A percentile compares a stretch with the other conserved stretches of the same genome.
These are phyloP conservation scores for Globia sparganii DNA, from an alignment of 2,888 invertebrate species.

Conservation along the genomic window DNA sequence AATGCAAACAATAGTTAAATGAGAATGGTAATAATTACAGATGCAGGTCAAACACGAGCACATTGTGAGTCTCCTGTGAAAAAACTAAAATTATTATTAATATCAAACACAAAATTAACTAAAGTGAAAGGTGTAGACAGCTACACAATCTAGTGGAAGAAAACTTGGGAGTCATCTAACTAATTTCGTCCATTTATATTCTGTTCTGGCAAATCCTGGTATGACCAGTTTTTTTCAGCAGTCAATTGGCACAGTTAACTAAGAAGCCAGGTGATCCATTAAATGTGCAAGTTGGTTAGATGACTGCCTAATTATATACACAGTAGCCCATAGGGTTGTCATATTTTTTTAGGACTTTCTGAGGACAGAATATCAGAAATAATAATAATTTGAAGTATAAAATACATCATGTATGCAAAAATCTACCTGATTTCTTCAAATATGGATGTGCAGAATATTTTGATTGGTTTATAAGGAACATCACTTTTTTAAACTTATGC, in stretches of 20 bases:
- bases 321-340: constrained; percentile 16
- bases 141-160: not conserved
- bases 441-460: not conserved
- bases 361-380: too few relatives aligned
- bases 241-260: not conserved
- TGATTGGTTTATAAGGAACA: not conserved
- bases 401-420: not conserved
- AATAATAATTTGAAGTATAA: not conserved
- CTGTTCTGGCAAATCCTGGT: not conserved
- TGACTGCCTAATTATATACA: constrained; percentile 15
- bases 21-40: constrained; percentile 57
- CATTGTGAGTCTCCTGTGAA: constrained; percentile 48
- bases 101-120: constrained; percentile 16
- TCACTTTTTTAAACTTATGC: not conserved
- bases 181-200: not conserved
- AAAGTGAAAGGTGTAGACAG: not conserved
- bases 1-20: constrained; percentile 81
- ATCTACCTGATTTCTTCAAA: not conserved
- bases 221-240: not conserved
- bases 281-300: constrained; percentile 16
- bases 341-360: too few relatives aligned
- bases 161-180: constrained; percentile 6
- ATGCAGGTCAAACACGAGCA: constrained; percentile 50
- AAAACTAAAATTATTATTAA: constrained; percentile 34
- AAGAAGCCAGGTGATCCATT: not conserved